Base-by-base conservation (phyloP, 2,888 invertebrate species). In the Herminia tarsipennalis region DNA sequence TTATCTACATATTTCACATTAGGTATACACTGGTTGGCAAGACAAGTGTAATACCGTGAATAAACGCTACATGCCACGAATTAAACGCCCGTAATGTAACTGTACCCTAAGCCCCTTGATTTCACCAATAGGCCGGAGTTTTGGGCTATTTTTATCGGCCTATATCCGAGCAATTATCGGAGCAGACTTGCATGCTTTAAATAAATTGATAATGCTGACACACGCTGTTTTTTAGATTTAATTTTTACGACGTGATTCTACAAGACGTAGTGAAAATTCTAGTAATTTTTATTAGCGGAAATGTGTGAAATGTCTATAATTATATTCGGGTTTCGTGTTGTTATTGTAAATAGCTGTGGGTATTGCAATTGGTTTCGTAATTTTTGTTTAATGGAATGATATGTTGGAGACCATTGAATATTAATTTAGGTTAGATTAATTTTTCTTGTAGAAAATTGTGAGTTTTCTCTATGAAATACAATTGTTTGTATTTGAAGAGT, bases 81-180 rank as follows among this genome's bases (percentile, higher is more conserved):
- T n/a, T n/a, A n/a, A n/a, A n/a, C n/a, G n/a, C n/a, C n/a, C n/a
- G n/a, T n/a, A n/a, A n/a, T n/a, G n/a, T n/a, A n/a, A n/a, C n/a
- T n/a, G n/a, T n/a, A n/a, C n/a, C n/a, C 21, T 39, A 29, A 20
- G 32, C 28, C 33, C 24, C 17, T 38, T n/a, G 29, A 39, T 25
- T 18, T 27, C 8, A 12, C 20, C 25, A 4, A 42, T 55, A 44
- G 28, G 25, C 44, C 33, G 13, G n/a, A 28, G 9, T 41, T 42
- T 21, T 24, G 21, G n/a, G 47, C 14, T 44, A 46, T 56, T 39
- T 49, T 9, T 40, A 45, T 12, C 21, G 35, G 22, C 28, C 52
- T 44, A 49, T 46, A 43, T 52, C n/a, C 13, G 14, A 55, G 10
- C 9, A 13, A 44, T 59, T 56, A 37, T 56, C 21, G 49, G 12